A percentile compares a stretch with the other conserved stretches of the same genome.
Conservation (phyloP, 1,140 invertebrate genomes). For the Matsumurasca onukii region DNA sequence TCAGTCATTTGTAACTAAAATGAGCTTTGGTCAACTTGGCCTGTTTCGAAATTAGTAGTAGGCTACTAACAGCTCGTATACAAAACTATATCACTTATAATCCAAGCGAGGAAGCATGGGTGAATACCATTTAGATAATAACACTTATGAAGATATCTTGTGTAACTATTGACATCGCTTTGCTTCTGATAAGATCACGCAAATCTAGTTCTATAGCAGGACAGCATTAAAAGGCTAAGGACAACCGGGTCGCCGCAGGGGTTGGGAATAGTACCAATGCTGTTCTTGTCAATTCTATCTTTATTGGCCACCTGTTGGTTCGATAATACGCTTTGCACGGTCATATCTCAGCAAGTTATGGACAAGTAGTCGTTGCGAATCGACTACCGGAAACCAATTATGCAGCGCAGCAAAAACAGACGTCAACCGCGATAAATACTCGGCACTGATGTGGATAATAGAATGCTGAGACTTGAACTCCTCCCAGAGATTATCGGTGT, state of each 20-base stretch:
- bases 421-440: conserved; percentile 10
- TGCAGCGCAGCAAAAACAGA: conserved; percentile 10
- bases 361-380: background rate
- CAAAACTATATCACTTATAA: too few species aligned
- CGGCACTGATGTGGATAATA: background rate
- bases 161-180: too few species aligned
- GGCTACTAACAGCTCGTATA: too few species aligned
- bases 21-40: too few species aligned
- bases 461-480: background rate
- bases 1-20: too few species aligned
- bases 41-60: too few species aligned
- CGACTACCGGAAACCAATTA: conserved; percentile 15
- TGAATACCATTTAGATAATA: too few species aligned
- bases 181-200: too few species aligned
- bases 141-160: too few species aligned
- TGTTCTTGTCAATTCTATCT: conserved; percentile 26
- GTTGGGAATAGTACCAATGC: conserved; percentile 12
- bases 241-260: conserved; percentile 3
- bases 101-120: too few species aligned
- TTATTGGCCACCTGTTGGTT: conserved; percentile 25
- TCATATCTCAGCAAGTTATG: background rate
- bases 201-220: background rate
- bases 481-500: background rate
- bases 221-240: background rate
- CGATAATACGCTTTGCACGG: conserved; percentile 8